phyloP scores from a whole-genome alignment of 2,113 vertebrate genomes.

The Myotis yumanensis region DNA sequence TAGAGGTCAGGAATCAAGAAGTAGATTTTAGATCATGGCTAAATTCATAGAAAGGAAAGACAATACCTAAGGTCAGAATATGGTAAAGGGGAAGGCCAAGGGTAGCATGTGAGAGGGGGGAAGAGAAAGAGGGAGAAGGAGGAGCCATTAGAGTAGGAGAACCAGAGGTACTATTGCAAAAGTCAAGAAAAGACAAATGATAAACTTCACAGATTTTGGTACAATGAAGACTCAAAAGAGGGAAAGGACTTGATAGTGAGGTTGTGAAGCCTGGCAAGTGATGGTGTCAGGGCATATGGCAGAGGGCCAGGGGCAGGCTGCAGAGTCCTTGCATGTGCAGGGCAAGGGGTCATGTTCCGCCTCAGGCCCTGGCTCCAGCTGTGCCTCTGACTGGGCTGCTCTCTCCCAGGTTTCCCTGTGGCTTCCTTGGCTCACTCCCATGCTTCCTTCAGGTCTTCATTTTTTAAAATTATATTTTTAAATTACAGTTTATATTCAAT shows the following conservation, averaged over 20 bases:
- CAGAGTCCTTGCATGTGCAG: background rate
- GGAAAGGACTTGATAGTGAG: background rate
- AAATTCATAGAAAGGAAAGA: background rate
- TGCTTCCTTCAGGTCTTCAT: background rate
- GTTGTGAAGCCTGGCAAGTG: background rate
- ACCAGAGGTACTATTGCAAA: background rate
- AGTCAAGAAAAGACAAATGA: background rate
- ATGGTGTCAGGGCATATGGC: accelerated
- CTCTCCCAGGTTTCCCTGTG: background rate
- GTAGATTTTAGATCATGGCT: background rate
- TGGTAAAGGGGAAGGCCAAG: background rate
- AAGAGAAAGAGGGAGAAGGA: background rate
- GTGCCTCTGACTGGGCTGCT: background rate
- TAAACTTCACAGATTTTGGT: background rate
- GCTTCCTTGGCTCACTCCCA: background rate
- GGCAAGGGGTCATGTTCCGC: accelerated
- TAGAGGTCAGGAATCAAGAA: background rate
- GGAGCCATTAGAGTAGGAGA: background rate
- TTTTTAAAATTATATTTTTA: background rate
- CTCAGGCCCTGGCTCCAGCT: too few species aligned
- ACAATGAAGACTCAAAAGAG: background rate
- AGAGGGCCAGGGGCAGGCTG: background rate
- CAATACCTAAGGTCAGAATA: too few species aligned
- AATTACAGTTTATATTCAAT: background rate
- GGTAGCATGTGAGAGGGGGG: background rate